Evolutionary conservation across 2,797 vertebrate genomes (phyloP).

Genomic region (Eulemur coronatus): DNA sequence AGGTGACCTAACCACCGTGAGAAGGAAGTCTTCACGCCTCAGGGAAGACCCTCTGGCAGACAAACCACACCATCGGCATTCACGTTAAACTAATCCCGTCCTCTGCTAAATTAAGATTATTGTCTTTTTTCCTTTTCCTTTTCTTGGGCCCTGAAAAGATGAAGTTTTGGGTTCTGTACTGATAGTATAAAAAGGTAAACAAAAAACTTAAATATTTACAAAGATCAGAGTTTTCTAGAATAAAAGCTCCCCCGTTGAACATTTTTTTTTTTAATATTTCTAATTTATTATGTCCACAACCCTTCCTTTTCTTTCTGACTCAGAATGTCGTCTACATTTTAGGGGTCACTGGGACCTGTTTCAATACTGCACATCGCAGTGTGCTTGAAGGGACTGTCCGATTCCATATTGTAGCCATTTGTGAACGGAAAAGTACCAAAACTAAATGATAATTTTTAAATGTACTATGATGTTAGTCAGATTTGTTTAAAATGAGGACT

Average conservation of each 20-base stretch:
- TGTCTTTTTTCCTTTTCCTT: neutral
- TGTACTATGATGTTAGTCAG: neutral
- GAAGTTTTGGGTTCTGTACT: neutral
- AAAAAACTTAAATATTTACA: constrained; percentile 16
- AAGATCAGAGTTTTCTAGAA: neutral
- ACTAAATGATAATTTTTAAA: constrained; percentile 52
- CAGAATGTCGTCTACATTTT: neutral
- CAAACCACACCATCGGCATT: neutral
- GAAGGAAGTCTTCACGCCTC: neutral
- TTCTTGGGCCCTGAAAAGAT: neutral
- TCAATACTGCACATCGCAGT: neutral
- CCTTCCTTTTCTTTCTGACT: neutral
- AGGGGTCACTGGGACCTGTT: neutral
- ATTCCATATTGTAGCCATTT: neutral
- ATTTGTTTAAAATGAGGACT: constrained; percentile 31
- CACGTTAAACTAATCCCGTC: neutral
- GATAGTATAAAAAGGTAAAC: neutral
- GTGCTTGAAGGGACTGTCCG: neutral
- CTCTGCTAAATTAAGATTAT: neutral
- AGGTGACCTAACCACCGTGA: neutral
- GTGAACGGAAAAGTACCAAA: constrained; percentile 10
- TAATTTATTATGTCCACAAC: neutral
- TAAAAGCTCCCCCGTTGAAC: neutral
- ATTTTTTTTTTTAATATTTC: neutral
- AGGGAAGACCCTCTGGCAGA: neutral